Evolutionary conservation across 2,113 vertebrate genomes (phyloP).

Genomic region (Myocastor coypus): DNA sequence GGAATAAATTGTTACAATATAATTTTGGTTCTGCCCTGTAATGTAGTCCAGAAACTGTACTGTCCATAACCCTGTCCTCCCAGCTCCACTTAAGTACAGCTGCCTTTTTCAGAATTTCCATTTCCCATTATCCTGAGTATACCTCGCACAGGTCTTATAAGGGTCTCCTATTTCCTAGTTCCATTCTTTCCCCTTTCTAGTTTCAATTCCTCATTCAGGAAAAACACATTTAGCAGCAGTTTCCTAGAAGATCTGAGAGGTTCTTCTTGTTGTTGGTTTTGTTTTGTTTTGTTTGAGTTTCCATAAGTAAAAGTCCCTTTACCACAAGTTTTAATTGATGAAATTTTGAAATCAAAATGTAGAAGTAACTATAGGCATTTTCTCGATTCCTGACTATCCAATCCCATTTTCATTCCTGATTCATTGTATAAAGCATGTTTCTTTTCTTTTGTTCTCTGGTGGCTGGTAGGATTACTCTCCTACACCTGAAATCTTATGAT

Average conservation of each 20-base stretch:
- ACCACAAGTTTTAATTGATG: background rate
- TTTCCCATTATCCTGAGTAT: background rate
- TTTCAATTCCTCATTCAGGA: constrained; percentile 40
- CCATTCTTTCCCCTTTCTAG: background rate
- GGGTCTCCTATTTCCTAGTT: background rate
- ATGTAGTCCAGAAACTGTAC: background rate
- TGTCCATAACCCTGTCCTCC: background rate
- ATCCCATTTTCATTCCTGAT: background rate
- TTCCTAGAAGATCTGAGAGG: background rate
- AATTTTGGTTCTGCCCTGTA: background rate
- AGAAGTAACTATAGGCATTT: background rate
- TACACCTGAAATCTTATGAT: constrained; percentile 47
- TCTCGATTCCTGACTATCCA: background rate
- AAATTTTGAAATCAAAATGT: constrained; percentile 49
- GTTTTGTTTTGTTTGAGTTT: background rate
- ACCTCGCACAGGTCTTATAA: background rate
- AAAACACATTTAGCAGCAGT: constrained; percentile 24
- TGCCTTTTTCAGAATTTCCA: background rate
- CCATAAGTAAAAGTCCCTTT: constrained; percentile 48
- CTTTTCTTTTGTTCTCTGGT: background rate
- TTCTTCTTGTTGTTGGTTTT: too few species aligned
- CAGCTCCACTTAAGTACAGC: background rate
- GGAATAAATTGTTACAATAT: background rate
- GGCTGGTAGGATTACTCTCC: background rate
- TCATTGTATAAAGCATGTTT: background rate